These are phyloP conservation scores for Metridium senile DNA, from an alignment of 92 coral and sea anemone species.

Conservation along the genomic window DNA sequence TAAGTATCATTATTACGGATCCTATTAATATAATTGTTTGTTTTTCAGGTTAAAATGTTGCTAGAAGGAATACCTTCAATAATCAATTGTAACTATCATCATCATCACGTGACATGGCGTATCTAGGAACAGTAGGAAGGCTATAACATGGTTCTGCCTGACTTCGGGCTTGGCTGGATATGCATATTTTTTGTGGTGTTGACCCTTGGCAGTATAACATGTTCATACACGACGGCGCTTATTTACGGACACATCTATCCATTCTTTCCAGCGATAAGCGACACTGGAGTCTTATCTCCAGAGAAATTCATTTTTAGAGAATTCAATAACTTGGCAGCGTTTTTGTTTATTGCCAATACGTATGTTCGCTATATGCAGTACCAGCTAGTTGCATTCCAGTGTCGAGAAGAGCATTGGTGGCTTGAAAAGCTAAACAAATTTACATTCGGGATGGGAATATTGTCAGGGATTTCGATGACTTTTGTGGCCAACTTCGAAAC, in stretches of 20 bases:
- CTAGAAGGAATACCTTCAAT: no score
- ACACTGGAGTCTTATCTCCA: constrained; percentile 77
- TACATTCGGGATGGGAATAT: constrained; percentile 69
- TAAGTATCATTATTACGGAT: no score
- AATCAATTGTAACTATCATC: no score
- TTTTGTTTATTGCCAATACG: constrained; percentile 68
- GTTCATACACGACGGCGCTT: constrained; percentile 69
- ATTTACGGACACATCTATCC: constrained; percentile 77
- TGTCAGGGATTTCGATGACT: constrained; percentile 78
- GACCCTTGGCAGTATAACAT: constrained; percentile 51
- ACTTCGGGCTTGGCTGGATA: constrained; percentile 76
- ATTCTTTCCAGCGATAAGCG: constrained; percentile 80
- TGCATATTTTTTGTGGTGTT: constrained; percentile 63
- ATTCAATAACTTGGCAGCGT: constrained; percentile 66
- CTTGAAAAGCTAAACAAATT: constrained; percentile 62
- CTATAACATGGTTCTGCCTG: no score
- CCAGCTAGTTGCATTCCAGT: constrained; percentile 70
- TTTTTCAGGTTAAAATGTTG: no score
- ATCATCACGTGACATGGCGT: no score
- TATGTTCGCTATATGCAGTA: constrained; percentile 85
- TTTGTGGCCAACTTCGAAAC: constrained; percentile 83
- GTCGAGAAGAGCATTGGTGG: constrained; percentile 59
- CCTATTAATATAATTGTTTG: no score
- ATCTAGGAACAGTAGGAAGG: no score
- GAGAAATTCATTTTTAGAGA: constrained; percentile 82